These are phyloP conservation scores for Pomatostomus ruficeps DNA, from an alignment of 2,113 vertebrate species.

Conservation along the genomic window DNA sequence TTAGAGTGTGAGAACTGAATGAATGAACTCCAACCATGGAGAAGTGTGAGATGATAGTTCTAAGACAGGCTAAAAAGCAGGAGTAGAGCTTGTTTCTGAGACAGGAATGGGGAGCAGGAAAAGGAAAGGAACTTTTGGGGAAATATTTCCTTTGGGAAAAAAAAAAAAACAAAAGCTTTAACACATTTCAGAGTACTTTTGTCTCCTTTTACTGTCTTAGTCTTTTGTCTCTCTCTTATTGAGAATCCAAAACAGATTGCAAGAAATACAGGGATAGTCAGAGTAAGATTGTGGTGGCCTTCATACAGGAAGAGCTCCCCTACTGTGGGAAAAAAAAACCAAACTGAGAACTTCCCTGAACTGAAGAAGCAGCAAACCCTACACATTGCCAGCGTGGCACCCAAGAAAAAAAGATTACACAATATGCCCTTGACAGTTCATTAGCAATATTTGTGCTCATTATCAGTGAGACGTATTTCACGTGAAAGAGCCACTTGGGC, in stretches of 20 bases:
- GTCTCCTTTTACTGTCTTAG: neutral
- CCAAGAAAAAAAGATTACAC: neutral
- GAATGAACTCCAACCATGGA: neutral
- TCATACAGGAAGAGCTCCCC: neutral
- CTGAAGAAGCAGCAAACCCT: neutral
- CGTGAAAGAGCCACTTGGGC: slow-evolving; percentile 58
- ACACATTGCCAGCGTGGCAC: neutral
- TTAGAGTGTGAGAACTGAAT: neutral
- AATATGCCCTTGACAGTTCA: slow-evolving; percentile 35
- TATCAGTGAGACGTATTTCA: slow-evolving; percentile 63
- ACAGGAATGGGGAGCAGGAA: neutral
- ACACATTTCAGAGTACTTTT: neutral
- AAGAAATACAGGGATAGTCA: neutral
- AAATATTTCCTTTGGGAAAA: neutral
- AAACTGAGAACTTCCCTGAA: neutral
- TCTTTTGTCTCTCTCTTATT: neutral
- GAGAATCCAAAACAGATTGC: neutral
- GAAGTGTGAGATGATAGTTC: neutral
- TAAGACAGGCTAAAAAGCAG: neutral
- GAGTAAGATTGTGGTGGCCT: neutral
- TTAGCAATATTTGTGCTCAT: slow-evolving; percentile 69
- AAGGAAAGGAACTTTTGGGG: neutral
- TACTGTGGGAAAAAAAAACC: rapidly evolving
- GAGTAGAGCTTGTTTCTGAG: neutral
- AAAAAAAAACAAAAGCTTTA: rapidly evolving